phyloP scores from a whole-genome alignment of 2,888 invertebrate genomes.

The Sicus ferrugineus region DNA sequence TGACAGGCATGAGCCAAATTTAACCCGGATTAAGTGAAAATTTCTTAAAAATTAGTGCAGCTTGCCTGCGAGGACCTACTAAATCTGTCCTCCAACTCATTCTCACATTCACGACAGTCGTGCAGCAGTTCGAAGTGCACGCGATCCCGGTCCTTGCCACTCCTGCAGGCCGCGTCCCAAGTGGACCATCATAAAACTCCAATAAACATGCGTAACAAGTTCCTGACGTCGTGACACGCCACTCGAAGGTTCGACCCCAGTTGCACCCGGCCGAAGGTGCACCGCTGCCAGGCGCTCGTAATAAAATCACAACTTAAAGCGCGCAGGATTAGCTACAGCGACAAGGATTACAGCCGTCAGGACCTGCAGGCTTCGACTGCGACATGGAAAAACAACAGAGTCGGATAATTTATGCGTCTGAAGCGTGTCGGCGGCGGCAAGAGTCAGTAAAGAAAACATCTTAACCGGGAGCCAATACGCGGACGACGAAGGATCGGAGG shows the following conservation, averaged over 20 bases:
- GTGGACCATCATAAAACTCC: constrained; percentile 55
- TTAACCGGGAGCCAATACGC: constrained; percentile 30
- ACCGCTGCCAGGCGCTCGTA: constrained; percentile 33
- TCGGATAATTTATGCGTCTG: constrained; percentile 29
- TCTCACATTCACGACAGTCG: not conserved
- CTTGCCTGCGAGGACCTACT: constrained; percentile 42
- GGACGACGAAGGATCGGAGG: constrained; percentile 35
- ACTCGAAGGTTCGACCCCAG: constrained; percentile 29
- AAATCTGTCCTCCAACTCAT: no score
- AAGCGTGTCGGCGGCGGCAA: constrained; percentile 1
- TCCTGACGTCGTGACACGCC: constrained; percentile 13
- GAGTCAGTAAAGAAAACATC: constrained; percentile 24
- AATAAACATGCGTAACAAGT: constrained; percentile 42
- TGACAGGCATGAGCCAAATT: constrained; percentile 59
- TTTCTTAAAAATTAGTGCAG: constrained; percentile 44
- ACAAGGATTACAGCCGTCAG: no score
- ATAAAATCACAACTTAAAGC: constrained; percentile 28
- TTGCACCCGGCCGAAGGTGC: constrained; percentile 57
- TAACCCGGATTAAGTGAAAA: constrained; percentile 48
- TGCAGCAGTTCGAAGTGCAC: not conserved
- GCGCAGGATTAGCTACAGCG: constrained; percentile 13
- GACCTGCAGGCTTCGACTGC: not conserved
- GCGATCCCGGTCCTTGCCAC: not conserved
- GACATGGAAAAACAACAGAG: constrained; percentile 16
- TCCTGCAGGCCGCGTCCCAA: constrained; percentile 47